A percentile compares a stretch with the other conserved stretches of the same genome.
These are phyloP conservation scores for Protonibea diacanthus DNA, from an alignment of 2,797 vertebrate genomes.

Conservation along the genomic window DNA sequence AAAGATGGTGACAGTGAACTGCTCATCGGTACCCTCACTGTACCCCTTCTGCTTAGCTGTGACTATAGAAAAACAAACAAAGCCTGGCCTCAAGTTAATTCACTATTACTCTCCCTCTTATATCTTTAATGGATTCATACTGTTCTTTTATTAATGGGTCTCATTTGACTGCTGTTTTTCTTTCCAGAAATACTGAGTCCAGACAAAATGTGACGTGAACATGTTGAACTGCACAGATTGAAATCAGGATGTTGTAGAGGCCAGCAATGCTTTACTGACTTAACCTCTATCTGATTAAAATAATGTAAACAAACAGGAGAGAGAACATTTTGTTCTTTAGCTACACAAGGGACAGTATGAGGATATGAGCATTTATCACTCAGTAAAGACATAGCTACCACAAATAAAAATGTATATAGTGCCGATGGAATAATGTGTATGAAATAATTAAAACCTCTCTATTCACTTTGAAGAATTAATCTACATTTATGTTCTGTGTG, in stretches of 20 bases:
- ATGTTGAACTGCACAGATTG: conserved; percentile 12
- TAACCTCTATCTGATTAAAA: conserved; percentile 1
- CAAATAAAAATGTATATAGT: not conserved
- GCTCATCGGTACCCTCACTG: not conserved
- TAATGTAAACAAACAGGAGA: not conserved
- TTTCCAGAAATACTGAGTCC: not conserved
- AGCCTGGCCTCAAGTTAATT: conserved; percentile 17
- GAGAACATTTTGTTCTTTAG: not conserved
- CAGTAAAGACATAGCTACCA: not conserved
- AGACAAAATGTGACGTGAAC: conserved; percentile 25
- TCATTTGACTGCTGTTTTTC: conserved; percentile 27
- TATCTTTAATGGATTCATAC: conserved; percentile 42
- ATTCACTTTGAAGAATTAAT: not conserved
- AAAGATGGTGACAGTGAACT: not conserved
- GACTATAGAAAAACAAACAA: not conserved
- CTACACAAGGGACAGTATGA: not conserved
- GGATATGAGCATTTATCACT: not conserved
- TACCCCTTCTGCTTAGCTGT: not conserved
- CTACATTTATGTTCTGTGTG: not conserved
- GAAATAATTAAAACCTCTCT: not conserved
- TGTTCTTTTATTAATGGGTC: conserved; percentile 44
- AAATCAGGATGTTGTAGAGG: not conserved
- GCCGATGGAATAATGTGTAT: not conserved
- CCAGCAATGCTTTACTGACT: not conserved
- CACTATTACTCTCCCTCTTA: conserved; percentile 28